Base-by-base conservation (phyloP, 2,888 invertebrate species). In the Hemicrepidius hirtus region DNA sequence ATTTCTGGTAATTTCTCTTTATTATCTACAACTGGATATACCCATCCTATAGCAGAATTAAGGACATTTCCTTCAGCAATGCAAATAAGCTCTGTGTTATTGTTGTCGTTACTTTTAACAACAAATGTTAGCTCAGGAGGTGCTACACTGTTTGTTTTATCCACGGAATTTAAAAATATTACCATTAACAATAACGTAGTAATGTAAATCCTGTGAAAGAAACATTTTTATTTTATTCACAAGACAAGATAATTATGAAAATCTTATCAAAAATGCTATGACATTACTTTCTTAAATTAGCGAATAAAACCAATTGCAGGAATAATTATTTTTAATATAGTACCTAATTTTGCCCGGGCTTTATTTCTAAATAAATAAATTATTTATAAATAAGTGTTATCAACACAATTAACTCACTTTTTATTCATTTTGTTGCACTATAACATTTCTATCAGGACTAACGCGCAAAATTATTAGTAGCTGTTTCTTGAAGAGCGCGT, bases 21-120 rank as follows among this genome's bases (percentile, higher is more conserved):
- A 55, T 40, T 71, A 21, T 71, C 74, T n/a, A 81, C 81, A 57
- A 85, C 75, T 6, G 85, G 85, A 71, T 82, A 85, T 21, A 82
- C 76, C 85, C 85, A 85, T 16, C 83, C 84, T 21, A 85, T 76
- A 12, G 80, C 85, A n/a, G 80, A 75, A 76, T 84, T 82, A 37
- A 82, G 76, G 40, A 83, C 82, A 46, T 80, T 75, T 65, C 83
- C 84, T 71, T 84, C 83, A 6, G 83, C 84, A 46, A 85, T 76
- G 76, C 85, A 85, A 74, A 81, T 82, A 4, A 83, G 82, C 59
- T 81, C 77, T 7, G 82, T 53, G 13, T 57, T 68, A 9, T 60
- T 44, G 46, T 67, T 70, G 18, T 71, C 75, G 28, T 78, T 75
- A 59, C 77, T 82, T 76, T 80, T 81, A 40, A 83, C 73, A 21